Conservation (phyloP, 2,888 invertebrate species). For the Yponomeuta sedellus region DNA sequence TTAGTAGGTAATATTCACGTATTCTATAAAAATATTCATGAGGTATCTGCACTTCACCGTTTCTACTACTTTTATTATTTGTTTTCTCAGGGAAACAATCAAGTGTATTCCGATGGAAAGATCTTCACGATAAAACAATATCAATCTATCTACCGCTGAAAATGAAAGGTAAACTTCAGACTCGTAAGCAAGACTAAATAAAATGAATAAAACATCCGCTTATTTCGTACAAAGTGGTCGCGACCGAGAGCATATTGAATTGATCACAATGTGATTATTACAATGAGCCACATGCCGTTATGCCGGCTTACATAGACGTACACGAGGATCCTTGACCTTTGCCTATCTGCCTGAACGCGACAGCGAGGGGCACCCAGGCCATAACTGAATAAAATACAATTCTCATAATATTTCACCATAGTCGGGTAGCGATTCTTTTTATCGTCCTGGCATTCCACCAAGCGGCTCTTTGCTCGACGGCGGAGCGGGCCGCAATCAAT, state of each 20-base stretch:
- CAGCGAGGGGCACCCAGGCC: slow-evolving; percentile 3
- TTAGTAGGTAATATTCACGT: too few relatives aligned
- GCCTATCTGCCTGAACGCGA: slow-evolving; percentile 30
- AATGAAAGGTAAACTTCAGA: background rate
- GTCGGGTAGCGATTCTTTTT: slow-evolving; percentile 55
- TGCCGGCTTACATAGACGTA: slow-evolving; percentile 33
- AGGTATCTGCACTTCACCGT: too few relatives aligned
- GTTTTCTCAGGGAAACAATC: background rate
- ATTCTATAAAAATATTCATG: too few relatives aligned
- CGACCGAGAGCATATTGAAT: slow-evolving; percentile 10
- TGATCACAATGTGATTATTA: slow-evolving; percentile 21
- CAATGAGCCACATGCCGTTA: slow-evolving; percentile 32
- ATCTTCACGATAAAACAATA: background rate
- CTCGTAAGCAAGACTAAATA: background rate
- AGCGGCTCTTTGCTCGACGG: slow-evolving; percentile 64
- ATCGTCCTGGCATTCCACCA: slow-evolving; percentile 66
- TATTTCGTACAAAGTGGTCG: background rate
- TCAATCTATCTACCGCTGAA: background rate
- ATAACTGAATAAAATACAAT: slow-evolving; percentile 27
- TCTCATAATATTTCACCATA: slow-evolving; percentile 54
- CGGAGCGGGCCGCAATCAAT: slow-evolving; percentile 63
- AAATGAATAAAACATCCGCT: slow-evolving; percentile 10
- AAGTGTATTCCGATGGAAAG: background rate
- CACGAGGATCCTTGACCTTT: slow-evolving; percentile 44
- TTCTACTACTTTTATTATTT: background rate